Percentiles rank a stretch among this genome's conserved stretches.
These are phyloP conservation scores for Anoplophora glabripennis DNA, from an alignment of 1,140 invertebrate genomes.

Conservation along the genomic window DNA sequence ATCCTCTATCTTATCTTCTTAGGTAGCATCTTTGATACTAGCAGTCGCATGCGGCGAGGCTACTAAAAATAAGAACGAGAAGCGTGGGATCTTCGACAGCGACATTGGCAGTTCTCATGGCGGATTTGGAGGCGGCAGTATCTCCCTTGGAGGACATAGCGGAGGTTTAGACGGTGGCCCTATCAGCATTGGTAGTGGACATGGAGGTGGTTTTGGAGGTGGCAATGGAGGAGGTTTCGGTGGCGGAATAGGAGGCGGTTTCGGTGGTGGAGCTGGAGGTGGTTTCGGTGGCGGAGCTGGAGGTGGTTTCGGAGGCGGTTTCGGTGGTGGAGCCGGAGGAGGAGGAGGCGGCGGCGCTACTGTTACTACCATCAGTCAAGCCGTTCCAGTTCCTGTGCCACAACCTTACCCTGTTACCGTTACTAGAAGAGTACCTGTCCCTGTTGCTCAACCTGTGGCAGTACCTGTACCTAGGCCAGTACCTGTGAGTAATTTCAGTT, in stretches of 20 bases:
- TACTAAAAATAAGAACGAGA: constrained; percentile 9
- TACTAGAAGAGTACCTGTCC: constrained; percentile 25
- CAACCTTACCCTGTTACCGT: constrained; percentile 25
- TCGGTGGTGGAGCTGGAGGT: background rate
- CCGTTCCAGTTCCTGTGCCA: constrained; percentile 29
- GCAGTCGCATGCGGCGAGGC: too few species aligned
- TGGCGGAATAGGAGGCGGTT: constrained; percentile 1
- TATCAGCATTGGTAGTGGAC: too few species aligned
- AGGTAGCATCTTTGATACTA: background rate
- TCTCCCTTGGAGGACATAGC: too few species aligned
- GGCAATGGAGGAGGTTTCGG: background rate
- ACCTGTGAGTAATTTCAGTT: background rate
- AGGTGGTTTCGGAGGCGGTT: too few species aligned
- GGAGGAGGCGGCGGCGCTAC: background rate
- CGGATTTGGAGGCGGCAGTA: too few species aligned
- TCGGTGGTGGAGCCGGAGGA: too few species aligned
- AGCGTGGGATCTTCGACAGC: too few species aligned
- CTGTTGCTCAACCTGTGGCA: constrained; percentile 22
- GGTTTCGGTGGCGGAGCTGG: background rate
- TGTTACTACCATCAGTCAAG: constrained; percentile 12
- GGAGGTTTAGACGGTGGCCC: too few species aligned
- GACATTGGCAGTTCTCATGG: too few species aligned
- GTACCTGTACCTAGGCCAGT: constrained; percentile 26
- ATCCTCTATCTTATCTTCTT: background rate
- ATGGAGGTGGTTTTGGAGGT: background rate